Conservation (phyloP, 2,888 invertebrate species). For the Melinaea marsaeus region DNA sequence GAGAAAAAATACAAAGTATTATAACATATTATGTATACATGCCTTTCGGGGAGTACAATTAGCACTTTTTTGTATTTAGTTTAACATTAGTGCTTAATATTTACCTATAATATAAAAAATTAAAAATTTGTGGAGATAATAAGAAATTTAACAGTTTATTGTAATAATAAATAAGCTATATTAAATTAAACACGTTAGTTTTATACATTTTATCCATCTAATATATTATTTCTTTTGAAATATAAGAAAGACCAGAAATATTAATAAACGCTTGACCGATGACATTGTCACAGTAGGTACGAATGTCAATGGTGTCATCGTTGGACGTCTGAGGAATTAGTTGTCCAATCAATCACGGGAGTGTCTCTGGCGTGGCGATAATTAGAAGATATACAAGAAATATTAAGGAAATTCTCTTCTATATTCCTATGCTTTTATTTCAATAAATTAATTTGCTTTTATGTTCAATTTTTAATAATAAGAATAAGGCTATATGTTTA, state of each 20-base stretch:
- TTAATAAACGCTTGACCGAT: slow-evolving; percentile 16
- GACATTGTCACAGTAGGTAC: slow-evolving; percentile 34
- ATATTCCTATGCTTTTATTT: background rate
- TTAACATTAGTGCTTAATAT: too few relatives aligned
- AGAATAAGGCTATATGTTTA: too few relatives aligned
- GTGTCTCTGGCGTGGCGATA: slow-evolving; percentile 69
- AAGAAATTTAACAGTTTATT: too few relatives aligned
- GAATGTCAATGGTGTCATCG: slow-evolving; percentile 52
- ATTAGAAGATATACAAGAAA: slow-evolving; percentile 54
- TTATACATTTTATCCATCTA: slow-evolving; percentile 10
- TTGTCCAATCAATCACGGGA: slow-evolving; percentile 72
- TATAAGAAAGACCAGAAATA: too few relatives aligned
- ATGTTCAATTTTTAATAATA: background rate
- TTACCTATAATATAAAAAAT: too few relatives aligned
- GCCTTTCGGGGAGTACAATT: too few relatives aligned
- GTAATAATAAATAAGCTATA: too few relatives aligned
- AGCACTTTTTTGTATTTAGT: too few relatives aligned
- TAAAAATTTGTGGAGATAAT: too few relatives aligned
- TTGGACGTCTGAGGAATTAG: slow-evolving; percentile 66
- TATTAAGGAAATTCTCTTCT: slow-evolving; percentile 21
- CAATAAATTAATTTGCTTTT: background rate
- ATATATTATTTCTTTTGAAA: too few relatives aligned
- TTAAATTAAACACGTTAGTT: background rate
- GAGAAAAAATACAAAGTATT: too few relatives aligned
- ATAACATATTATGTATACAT: too few relatives aligned